These are phyloP conservation scores for Saccopteryx leptura DNA, from an alignment of 2,113 vertebrate genomes.

Conservation along the genomic window DNA sequence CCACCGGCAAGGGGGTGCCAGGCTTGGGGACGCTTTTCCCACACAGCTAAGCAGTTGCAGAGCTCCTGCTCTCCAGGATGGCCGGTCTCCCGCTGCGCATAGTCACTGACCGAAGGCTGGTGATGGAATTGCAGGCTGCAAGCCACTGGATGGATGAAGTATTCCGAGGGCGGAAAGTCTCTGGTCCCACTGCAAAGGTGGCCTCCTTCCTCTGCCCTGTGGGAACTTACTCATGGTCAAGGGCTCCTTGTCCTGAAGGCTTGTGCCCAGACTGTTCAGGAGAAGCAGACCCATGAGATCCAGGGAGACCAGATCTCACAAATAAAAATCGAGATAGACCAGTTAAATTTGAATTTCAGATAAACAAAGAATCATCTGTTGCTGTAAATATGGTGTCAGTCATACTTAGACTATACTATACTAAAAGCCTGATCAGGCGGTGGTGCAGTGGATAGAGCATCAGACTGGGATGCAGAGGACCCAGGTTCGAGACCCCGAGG, in stretches of 20 bases:
- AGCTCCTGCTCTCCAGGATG: neutral
- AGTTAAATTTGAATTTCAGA: constrained; percentile 29
- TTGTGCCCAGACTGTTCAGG: neutral
- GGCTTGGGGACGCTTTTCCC: neutral
- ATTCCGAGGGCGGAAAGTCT: neutral
- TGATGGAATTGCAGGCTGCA: neutral
- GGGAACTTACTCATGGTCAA: neutral
- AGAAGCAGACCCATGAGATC: neutral
- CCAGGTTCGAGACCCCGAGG: no score
- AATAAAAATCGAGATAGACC: neutral
- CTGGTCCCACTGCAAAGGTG: neutral
- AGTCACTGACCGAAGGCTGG: neutral
- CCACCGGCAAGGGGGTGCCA: neutral
- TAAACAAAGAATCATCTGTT: neutral
- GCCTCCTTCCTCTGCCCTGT: neutral
- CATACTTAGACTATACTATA: neutral
- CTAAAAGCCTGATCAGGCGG: neutral
- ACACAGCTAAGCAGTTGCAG: neutral
- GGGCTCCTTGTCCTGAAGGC: neutral
- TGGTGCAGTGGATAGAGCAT: no score
- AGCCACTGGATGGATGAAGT: neutral
- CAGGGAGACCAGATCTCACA: neutral
- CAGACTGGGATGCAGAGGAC: no score
- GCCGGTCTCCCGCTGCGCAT: neutral
- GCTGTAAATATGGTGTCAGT: neutral